Evolutionary conservation across 2,888 invertebrate genomes (phyloP).

Genomic region (Ophion ellenae): DNA sequence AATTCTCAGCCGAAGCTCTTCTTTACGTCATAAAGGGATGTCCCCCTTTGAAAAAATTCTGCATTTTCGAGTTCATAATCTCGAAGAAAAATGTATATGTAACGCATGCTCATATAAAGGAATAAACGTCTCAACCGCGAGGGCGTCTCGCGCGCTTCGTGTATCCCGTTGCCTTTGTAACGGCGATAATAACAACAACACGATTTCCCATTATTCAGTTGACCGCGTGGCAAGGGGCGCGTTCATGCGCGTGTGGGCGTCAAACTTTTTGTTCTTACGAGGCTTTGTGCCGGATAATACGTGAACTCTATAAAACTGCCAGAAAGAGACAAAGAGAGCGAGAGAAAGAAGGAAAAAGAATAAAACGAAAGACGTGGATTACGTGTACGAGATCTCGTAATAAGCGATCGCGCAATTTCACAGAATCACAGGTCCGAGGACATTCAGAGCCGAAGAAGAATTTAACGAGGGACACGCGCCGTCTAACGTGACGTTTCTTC

Average conservation of each 20-base stretch:
- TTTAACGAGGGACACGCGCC: conserved; percentile 82
- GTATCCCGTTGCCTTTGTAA: conserved; percentile 1
- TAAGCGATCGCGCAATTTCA: conserved; percentile 80
- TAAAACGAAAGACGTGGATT: not conserved
- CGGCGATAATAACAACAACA: conserved; percentile 17
- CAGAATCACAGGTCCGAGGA: conserved; percentile 74
- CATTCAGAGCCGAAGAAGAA: conserved; percentile 75
- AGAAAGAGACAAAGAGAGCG: not conserved
- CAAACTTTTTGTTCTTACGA: conserved; percentile 59
- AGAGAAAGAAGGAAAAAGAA: conserved; percentile 1
- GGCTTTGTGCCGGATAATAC: conserved; percentile 31
- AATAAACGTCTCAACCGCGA: not conserved
- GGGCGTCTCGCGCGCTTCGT: no score
- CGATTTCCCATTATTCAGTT: conserved; percentile 32
- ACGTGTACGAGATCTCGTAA: conserved; percentile 60
- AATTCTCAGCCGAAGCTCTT: no score
- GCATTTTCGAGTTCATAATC: not conserved
- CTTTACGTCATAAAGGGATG: no score
- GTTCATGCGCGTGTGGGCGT: conserved; percentile 33
- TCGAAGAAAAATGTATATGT: no score
- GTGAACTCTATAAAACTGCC: not conserved
- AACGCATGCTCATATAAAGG: not conserved
- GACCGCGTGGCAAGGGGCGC: conserved; percentile 45
- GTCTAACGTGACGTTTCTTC: conserved; percentile 32
- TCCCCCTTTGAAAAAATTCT: not conserved